Conservation (phyloP, 2,888 invertebrate genomes). For the Leistus spinibarbis region DNA sequence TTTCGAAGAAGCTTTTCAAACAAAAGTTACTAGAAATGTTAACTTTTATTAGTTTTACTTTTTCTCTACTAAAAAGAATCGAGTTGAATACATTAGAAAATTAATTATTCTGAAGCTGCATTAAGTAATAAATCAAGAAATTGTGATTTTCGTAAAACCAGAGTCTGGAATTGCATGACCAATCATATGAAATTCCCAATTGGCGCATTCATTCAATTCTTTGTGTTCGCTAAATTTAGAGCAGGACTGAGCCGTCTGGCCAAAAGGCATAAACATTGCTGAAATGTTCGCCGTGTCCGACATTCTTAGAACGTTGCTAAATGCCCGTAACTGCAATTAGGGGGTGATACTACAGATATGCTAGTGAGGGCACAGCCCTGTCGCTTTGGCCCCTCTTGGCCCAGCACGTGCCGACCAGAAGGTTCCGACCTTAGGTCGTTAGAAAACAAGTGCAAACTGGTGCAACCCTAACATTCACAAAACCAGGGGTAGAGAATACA, state of each 20-base stretch:
- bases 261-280: background rate
- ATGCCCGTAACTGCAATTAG: background rate
- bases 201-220: background rate
- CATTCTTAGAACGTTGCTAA: background rate
- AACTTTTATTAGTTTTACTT: no score
- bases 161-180: background rate
- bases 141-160: no score
- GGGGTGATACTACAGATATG: background rate
- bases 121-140: no score
- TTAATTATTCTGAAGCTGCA: no score
- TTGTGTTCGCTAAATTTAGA: background rate
- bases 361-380: background rate
- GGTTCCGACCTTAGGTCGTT: background rate
- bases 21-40: no score
- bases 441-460: background rate
- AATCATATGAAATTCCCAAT: background rate
- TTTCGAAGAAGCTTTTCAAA: no score
- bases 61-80: no score
- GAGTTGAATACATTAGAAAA: no score
- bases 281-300: background rate
- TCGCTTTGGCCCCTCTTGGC: background rate
- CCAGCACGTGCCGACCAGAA: background rate
- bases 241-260: background rate
- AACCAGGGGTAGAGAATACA: background rate
- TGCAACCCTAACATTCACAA: background rate